Evolutionary conservation across 2,888 invertebrate species (phyloP), one percentile per base, ranked within the genome.

Genomic region (Patella pellucida): DNA sequence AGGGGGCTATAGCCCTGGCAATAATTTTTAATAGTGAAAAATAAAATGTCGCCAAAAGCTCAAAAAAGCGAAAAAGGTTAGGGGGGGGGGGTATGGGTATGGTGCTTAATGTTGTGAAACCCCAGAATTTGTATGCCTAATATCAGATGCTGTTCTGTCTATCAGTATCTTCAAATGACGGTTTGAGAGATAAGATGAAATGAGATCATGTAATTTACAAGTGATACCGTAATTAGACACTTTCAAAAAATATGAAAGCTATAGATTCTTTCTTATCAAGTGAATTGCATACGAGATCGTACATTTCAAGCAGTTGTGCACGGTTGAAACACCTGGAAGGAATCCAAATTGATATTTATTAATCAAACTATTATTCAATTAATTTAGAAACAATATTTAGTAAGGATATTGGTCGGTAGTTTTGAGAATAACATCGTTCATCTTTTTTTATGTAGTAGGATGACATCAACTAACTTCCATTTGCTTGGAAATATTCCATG

Each of bases 401-500:
- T 14, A 83, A 68, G 0, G 77, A 81, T 14, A 82, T 73, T 19
- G 81, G 83, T 68, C 80, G 69, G 67, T 82, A 82, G 76, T 83
- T 84, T 9, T 54, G 73, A 3, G 79, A 52, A 62, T 52, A 68
- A 54, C 67, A 72, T 54, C 62, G 71, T 52, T 79, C 74, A 3
- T 80, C 82, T 69, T 82, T 80, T n/a, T 68, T 79, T 82, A 76
- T 76, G 82, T 3, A 82, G 71, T 14, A 77, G 81, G 3, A 73
- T 70, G 7, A 83, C 77, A 62, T 74, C 23, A 12, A 81, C 82
- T 11, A 69, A 23, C 51, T 78, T 80, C 79, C 80, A 83, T 27
- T 76, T 79, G 41, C 27, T 19, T 75, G 81, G 78, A 14, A 82
- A 52, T 68, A 71, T 56, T 12, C 75, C 73, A 50, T 72, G 41